A percentile compares a stretch with the other conserved stretches of the same genome.
Evolutionary conservation across 1,140 invertebrate genomes (phyloP).

Genomic region (Lycorma delicatula): DNA sequence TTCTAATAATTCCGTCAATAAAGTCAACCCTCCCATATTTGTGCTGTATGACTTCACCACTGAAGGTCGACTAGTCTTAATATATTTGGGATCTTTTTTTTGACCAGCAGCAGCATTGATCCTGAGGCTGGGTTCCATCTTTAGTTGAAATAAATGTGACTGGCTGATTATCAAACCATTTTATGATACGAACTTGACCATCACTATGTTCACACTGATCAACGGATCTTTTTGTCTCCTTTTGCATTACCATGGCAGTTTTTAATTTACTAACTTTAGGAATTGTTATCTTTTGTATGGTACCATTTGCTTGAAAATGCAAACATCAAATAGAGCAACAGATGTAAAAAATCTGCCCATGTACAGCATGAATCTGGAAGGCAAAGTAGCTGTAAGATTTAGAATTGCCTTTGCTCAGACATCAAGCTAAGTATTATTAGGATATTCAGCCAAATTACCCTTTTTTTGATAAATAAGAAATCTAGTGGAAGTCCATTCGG

Average conservation of each 20-base stretch:
- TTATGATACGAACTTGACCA: neutral
- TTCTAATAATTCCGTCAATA: no score
- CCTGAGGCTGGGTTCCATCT: neutral
- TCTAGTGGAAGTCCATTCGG: neutral
- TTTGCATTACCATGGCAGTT: neutral
- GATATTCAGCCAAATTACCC: neutral
- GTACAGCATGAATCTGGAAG: neutral
- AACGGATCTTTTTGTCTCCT: neutral
- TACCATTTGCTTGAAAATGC: conserved; percentile 3
- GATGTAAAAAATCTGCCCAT: conserved; percentile 6
- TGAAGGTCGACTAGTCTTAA: no score
- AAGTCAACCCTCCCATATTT: no score
- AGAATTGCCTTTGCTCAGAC: neutral
- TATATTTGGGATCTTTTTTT: no score
- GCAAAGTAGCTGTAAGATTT: neutral
- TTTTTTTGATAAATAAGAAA: neutral
- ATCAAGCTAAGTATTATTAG: neutral
- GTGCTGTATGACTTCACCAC: no score
- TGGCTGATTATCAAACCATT: conserved; percentile 11
- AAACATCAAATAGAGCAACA: neutral
- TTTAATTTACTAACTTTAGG: neutral
- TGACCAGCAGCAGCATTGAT: no score
- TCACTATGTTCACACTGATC: neutral
- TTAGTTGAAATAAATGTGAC: neutral
- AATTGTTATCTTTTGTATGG: neutral